Conservation (phyloP, 2,113 vertebrate species). For the Toxostoma redivivum region DNA sequence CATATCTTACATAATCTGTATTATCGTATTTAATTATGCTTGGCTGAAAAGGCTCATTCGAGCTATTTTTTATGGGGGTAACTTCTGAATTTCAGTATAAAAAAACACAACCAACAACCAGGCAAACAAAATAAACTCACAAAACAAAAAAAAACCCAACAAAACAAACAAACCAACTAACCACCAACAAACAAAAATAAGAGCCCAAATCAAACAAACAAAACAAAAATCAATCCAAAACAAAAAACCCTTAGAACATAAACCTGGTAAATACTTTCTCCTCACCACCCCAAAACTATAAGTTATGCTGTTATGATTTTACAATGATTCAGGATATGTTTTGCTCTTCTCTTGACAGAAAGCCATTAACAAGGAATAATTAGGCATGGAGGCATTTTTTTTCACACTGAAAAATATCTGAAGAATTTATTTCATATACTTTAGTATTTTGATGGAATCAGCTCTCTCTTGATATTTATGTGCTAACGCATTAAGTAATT, state of each 20-base stretch:
- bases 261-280: neutral
- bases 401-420: neutral
- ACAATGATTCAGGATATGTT: neutral
- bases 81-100: neutral
- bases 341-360: neutral
- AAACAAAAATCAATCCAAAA: neutral
- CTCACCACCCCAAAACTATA: neutral
- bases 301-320: neutral
- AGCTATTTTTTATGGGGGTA: neutral
- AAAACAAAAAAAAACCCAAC: neutral
- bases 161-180: neutral
- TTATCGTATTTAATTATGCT: neutral
- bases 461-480: neutral
- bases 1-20: neutral
- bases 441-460: neutral
- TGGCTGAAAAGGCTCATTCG: neutral
- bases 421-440: neutral
- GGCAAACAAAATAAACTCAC: neutral
- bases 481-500: neutral
- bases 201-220: neutral
- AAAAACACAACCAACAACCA: neutral
- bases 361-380: neutral
- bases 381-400: neutral
- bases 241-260: neutral
- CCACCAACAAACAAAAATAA: too few relatives aligned